These are phyloP conservation scores for Sapajus apella DNA, from an alignment of 2,113 vertebrate species.

Conservation along the genomic window DNA sequence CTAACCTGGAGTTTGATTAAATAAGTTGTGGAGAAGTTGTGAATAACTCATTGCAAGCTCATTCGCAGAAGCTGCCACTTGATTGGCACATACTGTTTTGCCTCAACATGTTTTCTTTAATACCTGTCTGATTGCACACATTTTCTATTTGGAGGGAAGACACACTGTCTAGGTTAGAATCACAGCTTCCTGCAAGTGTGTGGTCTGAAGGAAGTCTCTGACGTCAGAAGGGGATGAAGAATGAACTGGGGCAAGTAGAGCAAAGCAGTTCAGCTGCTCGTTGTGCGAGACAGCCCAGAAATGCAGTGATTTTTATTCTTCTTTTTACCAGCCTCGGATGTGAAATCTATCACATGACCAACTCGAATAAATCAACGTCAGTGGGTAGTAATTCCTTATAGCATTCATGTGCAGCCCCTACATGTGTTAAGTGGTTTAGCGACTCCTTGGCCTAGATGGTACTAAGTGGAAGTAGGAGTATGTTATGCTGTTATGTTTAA, in stretches of 20 bases:
- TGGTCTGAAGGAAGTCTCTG: not conserved
- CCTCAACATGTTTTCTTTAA: not conserved
- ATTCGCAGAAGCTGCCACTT: not conserved
- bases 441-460: not conserved
- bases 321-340: not conserved
- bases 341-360: not conserved
- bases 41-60: not conserved
- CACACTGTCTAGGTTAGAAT: too few relatives aligned
- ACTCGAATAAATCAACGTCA: not conserved
- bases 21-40: fast-evolving
- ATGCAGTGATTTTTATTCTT: not conserved
- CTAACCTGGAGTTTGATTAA: not conserved
- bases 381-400: too few relatives aligned
- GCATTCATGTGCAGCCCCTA: not conserved
- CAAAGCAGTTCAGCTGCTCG: fast-evolving
- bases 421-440: fast-evolving
- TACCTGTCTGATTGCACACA: not conserved
- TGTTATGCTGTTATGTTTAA: not conserved
- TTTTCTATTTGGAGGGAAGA: not conserved
- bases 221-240: not conserved
- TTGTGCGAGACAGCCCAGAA: too few relatives aligned
- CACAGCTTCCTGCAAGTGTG: not conserved
- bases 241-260: fast-evolving
- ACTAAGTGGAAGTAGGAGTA: fast-evolving
- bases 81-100: not conserved